A percentile compares a stretch with the other conserved stretches of the same genome.
Evolutionary conservation across 2,888 invertebrate genomes (phyloP).

Genomic region (Portevinia maculata): DNA sequence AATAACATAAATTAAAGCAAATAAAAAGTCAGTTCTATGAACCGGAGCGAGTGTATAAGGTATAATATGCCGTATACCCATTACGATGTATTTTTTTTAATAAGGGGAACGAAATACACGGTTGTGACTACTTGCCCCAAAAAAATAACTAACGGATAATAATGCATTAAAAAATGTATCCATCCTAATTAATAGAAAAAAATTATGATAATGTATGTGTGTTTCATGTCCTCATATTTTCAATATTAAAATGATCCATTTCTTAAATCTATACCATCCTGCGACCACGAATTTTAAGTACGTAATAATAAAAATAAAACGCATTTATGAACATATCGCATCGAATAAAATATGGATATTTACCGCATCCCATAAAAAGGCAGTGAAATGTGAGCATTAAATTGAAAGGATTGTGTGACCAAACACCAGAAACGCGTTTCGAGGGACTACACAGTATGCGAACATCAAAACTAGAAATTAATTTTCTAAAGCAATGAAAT

Average conservation of each 20-base stretch:
- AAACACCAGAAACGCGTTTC: constrained; percentile 4
- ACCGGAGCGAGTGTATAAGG: no score
- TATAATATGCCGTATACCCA: no score
- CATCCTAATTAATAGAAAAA: not conserved
- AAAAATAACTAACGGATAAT: no score
- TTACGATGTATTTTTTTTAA: no score
- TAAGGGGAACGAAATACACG: no score
- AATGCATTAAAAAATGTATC: not conserved
- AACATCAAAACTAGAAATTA: constrained; percentile 24
- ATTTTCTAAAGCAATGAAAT: constrained; percentile 18
- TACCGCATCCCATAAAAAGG: constrained; percentile 11
- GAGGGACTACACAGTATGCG: not conserved
- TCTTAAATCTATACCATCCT: not conserved
- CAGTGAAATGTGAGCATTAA: constrained; percentile 25
- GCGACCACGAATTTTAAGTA: not conserved
- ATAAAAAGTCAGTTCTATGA: no score
- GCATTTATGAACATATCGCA: constrained; percentile 2
- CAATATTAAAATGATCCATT: constrained; percentile 10
- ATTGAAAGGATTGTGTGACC: not conserved
- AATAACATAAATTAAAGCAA: not conserved
- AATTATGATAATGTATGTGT: no score
- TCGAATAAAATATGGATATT: not conserved
- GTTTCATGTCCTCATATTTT: constrained; percentile 4
- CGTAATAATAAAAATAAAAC: no score
- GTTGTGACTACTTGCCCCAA: no score